Conservation (phyloP, 2,888 invertebrate genomes). For the Glaucopsyche alexis region DNA sequence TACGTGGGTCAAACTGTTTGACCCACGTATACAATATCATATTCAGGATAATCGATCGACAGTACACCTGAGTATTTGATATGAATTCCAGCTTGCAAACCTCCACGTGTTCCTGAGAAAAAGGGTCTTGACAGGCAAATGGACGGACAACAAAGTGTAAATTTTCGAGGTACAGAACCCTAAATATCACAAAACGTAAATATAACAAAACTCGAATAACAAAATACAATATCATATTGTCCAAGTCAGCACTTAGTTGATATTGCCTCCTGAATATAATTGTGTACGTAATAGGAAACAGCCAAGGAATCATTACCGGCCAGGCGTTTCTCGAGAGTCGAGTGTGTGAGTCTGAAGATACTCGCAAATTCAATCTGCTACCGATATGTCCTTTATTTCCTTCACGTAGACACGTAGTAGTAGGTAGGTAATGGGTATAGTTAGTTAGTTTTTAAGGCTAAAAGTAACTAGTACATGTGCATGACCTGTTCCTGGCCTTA, state of each 20-base stretch:
- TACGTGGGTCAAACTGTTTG: too few relatives aligned
- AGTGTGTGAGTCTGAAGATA: not conserved
- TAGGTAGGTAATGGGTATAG: not conserved
- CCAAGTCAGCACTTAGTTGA: constrained; percentile 1
- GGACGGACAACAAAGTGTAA: too few relatives aligned
- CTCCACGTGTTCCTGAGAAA: too few relatives aligned
- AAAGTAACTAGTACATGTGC: too few relatives aligned
- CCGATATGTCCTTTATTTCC: not conserved
- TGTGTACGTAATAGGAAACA: constrained; percentile 24
- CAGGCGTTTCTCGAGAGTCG: not conserved
- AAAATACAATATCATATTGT: not conserved
- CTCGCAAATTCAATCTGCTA: not conserved
- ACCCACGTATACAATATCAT: too few relatives aligned
- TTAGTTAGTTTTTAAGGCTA: not conserved
- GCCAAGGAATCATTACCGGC: not conserved
- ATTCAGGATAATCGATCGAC: too few relatives aligned
- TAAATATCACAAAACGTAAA: not conserved
- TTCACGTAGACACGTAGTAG: not conserved
- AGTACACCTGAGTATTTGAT: too few relatives aligned
- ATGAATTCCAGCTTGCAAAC: too few relatives aligned
- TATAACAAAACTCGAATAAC: not conserved
- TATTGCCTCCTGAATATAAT: constrained; percentile 22
- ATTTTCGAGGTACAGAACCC: too few relatives aligned
- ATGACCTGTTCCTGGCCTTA: too few relatives aligned
- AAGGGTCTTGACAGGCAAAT: too few relatives aligned